Base-by-base conservation (phyloP, 2,797 vertebrate species). In the Pagetopsis macropterus region DNA sequence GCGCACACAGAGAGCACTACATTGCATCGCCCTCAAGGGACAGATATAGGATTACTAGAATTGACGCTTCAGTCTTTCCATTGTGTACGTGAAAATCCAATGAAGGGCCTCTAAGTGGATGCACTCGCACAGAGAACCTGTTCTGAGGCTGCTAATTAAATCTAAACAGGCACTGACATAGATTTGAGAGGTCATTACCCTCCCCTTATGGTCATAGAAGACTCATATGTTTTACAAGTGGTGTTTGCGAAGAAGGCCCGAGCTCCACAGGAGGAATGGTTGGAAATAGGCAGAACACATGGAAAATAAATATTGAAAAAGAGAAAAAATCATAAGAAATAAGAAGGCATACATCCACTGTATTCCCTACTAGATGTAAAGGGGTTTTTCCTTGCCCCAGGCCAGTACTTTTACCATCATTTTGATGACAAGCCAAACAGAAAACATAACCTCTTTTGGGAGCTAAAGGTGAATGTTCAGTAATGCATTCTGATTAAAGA, bases 41-140 rank as follows among this genome's bases (percentile, higher is more conserved):
- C 84, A 76, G 85, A 91, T 94, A 93, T 94, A 91, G 91, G 91
- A 92, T 95, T 94, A 94, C 92, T 78, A 91, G 88, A 92, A 92
- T 88, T 89, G 91, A 84, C 70, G 80, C 80, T 91, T 89, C 86
- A 89, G 90, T 90, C 91, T 92, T 92, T 85, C 91, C 87, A 93
- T 93, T 93, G 91, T 93, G 89, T 83, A 88, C 11, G 76, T 87
- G 89, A 92, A 92, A 92, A 87, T 90, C 88, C 91, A 92, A 85
- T 87, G 91, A 91, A 88, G 84, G 92, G 86, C 84, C 91, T 93
- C 88, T 91, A 92, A 94, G 91, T 91, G 90, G 86, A 90, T 84
- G 84, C 81, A 86, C 86, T 90, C 81, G 60, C 88, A 88, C 83
- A 86, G 79, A 85, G 83, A 90, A 90, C 83, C 90, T 87, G 88